These are phyloP conservation scores for Aspidapion aeneum DNA, from an alignment of 2,888 invertebrate species.

Conservation along the genomic window DNA sequence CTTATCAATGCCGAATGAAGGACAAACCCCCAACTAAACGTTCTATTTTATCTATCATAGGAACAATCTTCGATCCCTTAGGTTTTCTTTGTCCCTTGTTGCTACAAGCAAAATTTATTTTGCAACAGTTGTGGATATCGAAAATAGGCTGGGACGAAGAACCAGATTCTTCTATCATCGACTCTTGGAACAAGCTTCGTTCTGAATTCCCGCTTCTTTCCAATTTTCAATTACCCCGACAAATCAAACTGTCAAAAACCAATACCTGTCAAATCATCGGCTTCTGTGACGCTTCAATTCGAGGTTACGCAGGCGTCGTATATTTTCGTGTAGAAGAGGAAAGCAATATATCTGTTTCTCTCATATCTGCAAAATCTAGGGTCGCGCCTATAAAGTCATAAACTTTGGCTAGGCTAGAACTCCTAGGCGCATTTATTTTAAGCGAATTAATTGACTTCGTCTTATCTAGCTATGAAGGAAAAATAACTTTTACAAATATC, in stretches of 20 bases:
- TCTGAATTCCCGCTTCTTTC: background rate
- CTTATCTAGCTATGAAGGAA: background rate
- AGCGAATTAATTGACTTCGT: background rate
- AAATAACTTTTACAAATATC: background rate
- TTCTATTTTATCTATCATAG: no score
- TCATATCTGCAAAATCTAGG: no score
- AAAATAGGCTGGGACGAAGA: background rate
- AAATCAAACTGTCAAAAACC: background rate
- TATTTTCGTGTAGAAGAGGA: background rate
- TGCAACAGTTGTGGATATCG: background rate
- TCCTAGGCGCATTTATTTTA: background rate
- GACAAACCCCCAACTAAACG: no score
- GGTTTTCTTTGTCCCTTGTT: no score
- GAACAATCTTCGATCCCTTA: no score
- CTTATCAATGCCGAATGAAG: no score
- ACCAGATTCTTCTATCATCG: background rate
- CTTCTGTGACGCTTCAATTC: no score
- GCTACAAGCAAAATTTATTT: no score
- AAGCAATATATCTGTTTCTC: background rate
- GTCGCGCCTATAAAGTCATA: no score
- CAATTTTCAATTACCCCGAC: background rate
- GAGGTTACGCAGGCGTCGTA: no score
- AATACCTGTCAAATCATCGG: background rate
- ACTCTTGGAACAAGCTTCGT: no score
- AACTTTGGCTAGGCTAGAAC: background rate